These are phyloP conservation scores for Ametastegia equiseti DNA, from an alignment of 2,888 invertebrate species.

Conservation along the genomic window DNA sequence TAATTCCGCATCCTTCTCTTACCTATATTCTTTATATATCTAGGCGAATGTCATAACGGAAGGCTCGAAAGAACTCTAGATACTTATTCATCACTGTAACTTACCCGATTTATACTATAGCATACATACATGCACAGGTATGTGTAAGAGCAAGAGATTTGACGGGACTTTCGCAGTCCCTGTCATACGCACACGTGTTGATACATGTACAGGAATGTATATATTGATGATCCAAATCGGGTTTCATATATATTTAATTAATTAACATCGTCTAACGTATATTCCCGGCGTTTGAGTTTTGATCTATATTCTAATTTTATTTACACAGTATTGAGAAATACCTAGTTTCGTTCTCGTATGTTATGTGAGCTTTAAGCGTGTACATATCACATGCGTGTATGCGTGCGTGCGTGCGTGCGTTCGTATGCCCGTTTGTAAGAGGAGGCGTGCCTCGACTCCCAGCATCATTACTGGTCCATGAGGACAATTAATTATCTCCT, in stretches of 20 bases:
- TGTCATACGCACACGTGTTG: not conserved
- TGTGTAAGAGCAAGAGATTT: not conserved
- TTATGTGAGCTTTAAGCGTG: not conserved
- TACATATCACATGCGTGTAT: not conserved
- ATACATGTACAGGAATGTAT: not conserved
- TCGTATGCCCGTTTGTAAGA: slow-evolving; percentile 52
- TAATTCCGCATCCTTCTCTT: no score
- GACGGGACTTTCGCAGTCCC: not conserved
- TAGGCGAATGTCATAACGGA: slow-evolving; percentile 14
- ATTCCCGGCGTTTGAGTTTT: not conserved
- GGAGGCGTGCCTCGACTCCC: slow-evolving; percentile 46
- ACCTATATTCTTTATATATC: no score
- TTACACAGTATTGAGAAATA: slow-evolving; percentile 40
- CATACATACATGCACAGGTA: no score
- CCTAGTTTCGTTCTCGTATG: not conserved
- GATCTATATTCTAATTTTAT: slow-evolving; percentile 26
- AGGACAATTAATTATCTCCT: slow-evolving; percentile 74
- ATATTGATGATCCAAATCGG: not conserved
- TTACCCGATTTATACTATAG: no score
- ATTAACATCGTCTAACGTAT: not conserved
- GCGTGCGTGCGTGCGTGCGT: not conserved
- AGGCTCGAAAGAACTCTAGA: not conserved
- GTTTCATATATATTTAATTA: slow-evolving; percentile 6
- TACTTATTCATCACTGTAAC: slow-evolving; percentile 17
- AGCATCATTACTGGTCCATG: slow-evolving; percentile 70